Conservation (phyloP, 1,140 invertebrate genomes). For the Eupristina koningsbergeri region DNA sequence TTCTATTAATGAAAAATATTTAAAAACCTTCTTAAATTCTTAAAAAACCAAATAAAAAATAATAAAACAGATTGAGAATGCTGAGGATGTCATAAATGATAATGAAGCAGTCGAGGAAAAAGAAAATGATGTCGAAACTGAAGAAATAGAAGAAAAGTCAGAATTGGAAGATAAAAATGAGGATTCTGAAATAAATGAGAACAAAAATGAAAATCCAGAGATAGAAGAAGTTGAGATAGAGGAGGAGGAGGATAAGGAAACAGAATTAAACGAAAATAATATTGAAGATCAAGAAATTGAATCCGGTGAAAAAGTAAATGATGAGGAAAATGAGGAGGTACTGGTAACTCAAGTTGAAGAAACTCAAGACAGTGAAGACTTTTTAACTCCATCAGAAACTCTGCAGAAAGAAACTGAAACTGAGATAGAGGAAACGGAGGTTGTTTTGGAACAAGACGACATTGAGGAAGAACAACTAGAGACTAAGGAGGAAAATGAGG, state of each 20-base stretch:
- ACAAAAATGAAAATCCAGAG: conserved; percentile 50
- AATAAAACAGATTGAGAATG: conserved; percentile 52
- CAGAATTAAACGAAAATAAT: conserved; percentile 43
- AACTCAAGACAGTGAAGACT: too few species aligned
- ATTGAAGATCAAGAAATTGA: too few species aligned
- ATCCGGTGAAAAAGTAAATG: background rate
- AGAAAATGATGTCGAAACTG: conserved; percentile 53
- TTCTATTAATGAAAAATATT: background rate
- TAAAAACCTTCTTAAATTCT: background rate
- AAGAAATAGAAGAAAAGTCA: conserved; percentile 47
- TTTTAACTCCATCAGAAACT: too few species aligned
- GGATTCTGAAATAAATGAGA: conserved; percentile 52
- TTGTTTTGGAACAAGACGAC: background rate
- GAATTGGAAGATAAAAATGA: too few species aligned
- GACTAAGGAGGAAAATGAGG: background rate
- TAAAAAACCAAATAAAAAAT: conserved; percentile 10
- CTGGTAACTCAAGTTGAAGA: background rate
- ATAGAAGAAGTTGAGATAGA: conserved; percentile 45
- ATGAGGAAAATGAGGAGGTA: background rate
- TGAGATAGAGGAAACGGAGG: background rate
- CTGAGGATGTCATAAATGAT: conserved; percentile 53
- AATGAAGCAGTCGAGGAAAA: conserved; percentile 54
- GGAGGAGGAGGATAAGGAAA: conserved; percentile 57
- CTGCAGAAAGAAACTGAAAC: too few species aligned
- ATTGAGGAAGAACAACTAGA: too few species aligned